Evolutionary conservation across 2,888 invertebrate genomes (phyloP), one percentile per base, ranked within the genome.

Genomic region (Pteria penguin): DNA sequence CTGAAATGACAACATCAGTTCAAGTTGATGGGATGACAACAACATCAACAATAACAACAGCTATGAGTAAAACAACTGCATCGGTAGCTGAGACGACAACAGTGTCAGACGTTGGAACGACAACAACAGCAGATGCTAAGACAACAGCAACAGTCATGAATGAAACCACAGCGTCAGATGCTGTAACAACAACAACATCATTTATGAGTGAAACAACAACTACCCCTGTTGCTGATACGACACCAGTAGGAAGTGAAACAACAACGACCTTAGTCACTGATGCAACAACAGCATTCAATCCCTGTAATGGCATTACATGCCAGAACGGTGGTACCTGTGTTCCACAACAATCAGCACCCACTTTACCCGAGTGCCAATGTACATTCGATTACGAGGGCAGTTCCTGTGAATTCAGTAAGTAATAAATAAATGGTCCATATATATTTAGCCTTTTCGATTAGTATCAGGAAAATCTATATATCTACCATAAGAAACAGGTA

Each of bases 221-320:
- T 14, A 8, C 8, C 8, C 18, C 45, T 14, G 18, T 14, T 11
- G 14, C 29, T 14, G 29, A 61, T 4, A 26, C 57, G 11, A 67
- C 67, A 57, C 3, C 27, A 24, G 26, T 27, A 33, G 11, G 8
- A 26, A 5, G 1, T 29, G 22, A 57, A 4, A 24, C 33, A 3
- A 58, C 58, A 57, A 58, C 58, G 27, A 36, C 57, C 11, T 18
- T 60, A 26, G 4, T 32, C 14, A 24, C 33, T 4, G 4, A 22
- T 18, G 11, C 31, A 2, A 61, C 61, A 4, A 31, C 62, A 26
- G 27, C 54, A 4, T n/a, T 11, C 4, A 60, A 72, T 29, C 29
- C 52, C 18, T 72, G 72, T 60, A 22, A 36, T 22, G 65, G 58
- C 4, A 31, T 66, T 27, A 29, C 58, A 18, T 72, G 72, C 60